Evolutionary conservation across 1,140 invertebrate species (phyloP), one percentile per base, ranked within the genome.

Genomic region (Cecropterus lyciades): DNA sequence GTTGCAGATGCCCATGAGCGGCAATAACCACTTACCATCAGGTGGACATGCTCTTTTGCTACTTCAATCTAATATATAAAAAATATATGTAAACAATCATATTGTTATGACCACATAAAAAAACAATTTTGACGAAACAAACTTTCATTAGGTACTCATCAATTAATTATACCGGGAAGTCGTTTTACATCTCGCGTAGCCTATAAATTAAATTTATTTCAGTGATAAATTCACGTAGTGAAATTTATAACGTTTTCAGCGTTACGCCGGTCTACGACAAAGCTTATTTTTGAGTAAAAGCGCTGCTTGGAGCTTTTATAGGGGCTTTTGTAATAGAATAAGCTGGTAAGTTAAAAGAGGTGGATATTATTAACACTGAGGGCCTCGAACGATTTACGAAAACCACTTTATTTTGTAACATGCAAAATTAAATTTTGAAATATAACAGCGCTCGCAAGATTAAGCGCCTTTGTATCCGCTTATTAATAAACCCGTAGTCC

Each of bases 381-480:
- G 27, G 13, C 24, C 43, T 60, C 49, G 45, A 60, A 60, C 45
- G 45, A 16, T 37, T 60, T 60, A 49, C 45, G 13, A 60, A 60
- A 60, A 60, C 14, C 43, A 37, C 27, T 60, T 43, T 27, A 27
- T 45, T 59, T 59, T 59, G 52, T 20, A 53, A 53, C 16, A 42
- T 42, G 16, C 52, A 55, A 42, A 42, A 55, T 55, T 55, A 42
- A 55, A 55, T 55, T 55, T 55, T 55, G 52, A 55, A 40, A 33
- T 17, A 40, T 40, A 40, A 17, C 8, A 9, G 15, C 15, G 52
- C 30, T 40, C 20, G 52, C 15, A 40, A 55, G 33, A 40, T 55
- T 51, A 55, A 55, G 33, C 52, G 30, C 14, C 10, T 53, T 53
- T 53, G 30, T 53, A 5, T 37, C 27, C 9, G 14, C 15, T 20